Conservation (phyloP, 2,888 invertebrate genomes). For the Augochlorella aurata region DNA sequence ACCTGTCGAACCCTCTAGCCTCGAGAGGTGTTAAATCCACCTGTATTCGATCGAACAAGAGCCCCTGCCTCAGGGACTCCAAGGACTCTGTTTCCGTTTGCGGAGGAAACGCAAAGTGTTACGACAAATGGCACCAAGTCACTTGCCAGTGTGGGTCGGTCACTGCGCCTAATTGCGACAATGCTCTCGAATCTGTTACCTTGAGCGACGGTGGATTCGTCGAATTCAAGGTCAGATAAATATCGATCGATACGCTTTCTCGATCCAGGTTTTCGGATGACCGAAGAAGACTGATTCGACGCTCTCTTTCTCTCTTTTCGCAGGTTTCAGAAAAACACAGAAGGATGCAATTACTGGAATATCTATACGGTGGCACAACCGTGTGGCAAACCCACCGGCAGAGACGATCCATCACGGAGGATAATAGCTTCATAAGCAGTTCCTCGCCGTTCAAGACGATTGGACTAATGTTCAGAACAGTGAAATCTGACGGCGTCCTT, state of each 20-base stretch:
- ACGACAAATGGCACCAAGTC: constrained; percentile 92
- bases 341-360: constrained; percentile 92
- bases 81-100: constrained; percentile 83
- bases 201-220: constrained; percentile 90
- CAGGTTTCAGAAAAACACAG: constrained; percentile 91
- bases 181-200: constrained; percentile 90
- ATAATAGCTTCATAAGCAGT: constrained; percentile 63
- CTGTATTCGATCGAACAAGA: constrained; percentile 88
- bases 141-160: constrained; percentile 88
- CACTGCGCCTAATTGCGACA: constrained; percentile 90
- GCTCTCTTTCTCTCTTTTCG: neutral
- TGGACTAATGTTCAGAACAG: constrained; percentile 91
- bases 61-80: constrained; percentile 83
- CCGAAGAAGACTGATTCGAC: neutral
- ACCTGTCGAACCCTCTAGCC: constrained; percentile 89
- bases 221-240: constrained; percentile 84
- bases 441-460: constrained; percentile 87
- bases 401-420: constrained; percentile 68
- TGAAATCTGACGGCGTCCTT: constrained; percentile 90
- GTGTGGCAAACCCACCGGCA: constrained; percentile 84
- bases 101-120: constrained; percentile 87
- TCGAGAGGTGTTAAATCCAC: constrained; percentile 89
- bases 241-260: constrained; percentile 26
- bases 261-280: too few relatives aligned
- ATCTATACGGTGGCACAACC: constrained; percentile 89